A percentile compares a stretch with the other conserved stretches of the same genome.
phyloP scores from a whole-genome alignment of 35 echinoderm and acorn worm species.

The Heliocidaris tuberculata region DNA sequence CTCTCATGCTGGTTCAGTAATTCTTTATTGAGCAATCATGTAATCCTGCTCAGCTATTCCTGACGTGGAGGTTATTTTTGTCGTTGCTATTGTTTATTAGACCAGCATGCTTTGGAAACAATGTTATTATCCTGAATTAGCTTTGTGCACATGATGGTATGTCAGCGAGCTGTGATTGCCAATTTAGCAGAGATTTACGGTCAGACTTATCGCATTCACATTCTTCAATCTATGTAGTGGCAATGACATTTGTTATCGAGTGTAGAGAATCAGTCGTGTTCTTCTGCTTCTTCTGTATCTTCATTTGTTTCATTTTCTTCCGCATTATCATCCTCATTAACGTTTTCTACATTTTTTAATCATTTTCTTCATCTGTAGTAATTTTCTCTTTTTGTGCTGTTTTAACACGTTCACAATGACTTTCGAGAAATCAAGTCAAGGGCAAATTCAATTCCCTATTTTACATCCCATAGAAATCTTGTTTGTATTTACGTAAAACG shows the following conservation, averaged over 20 bases:
- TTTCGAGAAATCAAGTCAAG: too few relatives aligned
- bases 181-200: neutral
- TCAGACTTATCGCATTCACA: neutral
- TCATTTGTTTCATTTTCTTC: neutral
- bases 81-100: neutral
- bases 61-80: neutral
- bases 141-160: neutral
- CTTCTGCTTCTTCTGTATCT: neutral
- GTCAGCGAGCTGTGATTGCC: neutral
- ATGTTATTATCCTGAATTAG: neutral
- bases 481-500: too few relatives aligned
- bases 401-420: too few relatives aligned
- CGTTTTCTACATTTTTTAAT: too few relatives aligned
- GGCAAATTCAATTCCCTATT: too few relatives aligned
- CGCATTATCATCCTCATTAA: neutral
- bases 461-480: too few relatives aligned
- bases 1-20: neutral
- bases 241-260: neutral
- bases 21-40: neutral
- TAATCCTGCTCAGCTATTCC: neutral
- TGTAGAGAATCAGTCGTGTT: neutral
- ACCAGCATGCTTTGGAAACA: neutral
- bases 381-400: too few relatives aligned
- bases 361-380: too few relatives aligned
- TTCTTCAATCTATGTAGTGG: neutral